Evolutionary conservation across 2,888 invertebrate genomes (phyloP).

Genomic region (Prosopocoilus inquinatus): DNA sequence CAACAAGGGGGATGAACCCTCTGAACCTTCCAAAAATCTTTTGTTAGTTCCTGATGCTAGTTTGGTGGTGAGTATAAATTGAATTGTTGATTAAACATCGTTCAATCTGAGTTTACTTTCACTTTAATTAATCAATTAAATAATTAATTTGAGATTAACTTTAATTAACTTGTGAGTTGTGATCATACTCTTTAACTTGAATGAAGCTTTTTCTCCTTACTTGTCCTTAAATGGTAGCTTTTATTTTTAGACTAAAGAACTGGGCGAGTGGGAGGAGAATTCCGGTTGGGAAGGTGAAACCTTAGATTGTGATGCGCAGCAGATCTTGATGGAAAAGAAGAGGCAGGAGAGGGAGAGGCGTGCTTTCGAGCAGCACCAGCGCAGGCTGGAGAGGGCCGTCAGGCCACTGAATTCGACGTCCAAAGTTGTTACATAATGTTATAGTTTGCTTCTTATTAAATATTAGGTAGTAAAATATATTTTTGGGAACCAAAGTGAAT

Average conservation of each 20-base stretch:
- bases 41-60: conserved; percentile 33
- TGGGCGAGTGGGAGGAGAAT: conserved; percentile 48
- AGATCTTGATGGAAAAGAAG: conserved; percentile 43
- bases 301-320: conserved; percentile 41
- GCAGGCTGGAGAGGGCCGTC: conserved; percentile 39
- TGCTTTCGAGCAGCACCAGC: conserved; percentile 45
- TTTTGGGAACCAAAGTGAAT: no score
- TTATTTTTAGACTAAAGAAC: conserved; percentile 36
- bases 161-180: not conserved
- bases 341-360: conserved; percentile 42
- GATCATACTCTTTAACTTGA: not conserved
- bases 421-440: no score
- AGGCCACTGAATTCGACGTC: conserved; percentile 10
- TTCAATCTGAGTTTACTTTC: no score
- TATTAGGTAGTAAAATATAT: no score
- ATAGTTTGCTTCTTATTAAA: no score
- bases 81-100: no score
- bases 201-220: no score
- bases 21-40: conserved; percentile 34
- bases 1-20: conserved; percentile 20
- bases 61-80: conserved; percentile 33
- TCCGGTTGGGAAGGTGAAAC: conserved; percentile 45
- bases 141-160: no score
- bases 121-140: conserved; percentile 3
- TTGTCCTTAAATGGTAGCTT: no score